Evolutionary conservation across 1,140 invertebrate species (phyloP), one percentile per base, ranked within the genome.

Genomic region (Copidosoma floridanum): DNA sequence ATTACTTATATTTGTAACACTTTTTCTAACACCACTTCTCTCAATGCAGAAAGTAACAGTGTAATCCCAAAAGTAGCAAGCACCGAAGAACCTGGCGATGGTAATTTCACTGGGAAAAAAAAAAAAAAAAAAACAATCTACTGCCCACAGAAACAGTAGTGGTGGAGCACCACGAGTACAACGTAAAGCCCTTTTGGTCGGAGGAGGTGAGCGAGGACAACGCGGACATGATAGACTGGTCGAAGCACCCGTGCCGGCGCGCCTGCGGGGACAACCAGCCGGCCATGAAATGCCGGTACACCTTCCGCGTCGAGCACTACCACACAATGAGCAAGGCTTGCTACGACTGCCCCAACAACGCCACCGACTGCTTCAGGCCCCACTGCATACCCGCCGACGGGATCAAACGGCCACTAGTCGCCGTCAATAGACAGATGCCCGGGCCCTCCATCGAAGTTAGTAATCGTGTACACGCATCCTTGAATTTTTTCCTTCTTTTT

Each of bases 241-340:
- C 14, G 1, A 5, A 10, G 8, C 58, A 61, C 26, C 78, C 81
- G 4, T 89, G 87, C 70, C 67, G 72, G 12, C 77, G 87, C 57
- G 65, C 65, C 26, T 89, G 88, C 68, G 62, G 66, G 41, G 72
- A 75, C 24, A 81, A 80, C 52, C 81, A 72, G 1, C 69, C 81
- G 16, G 81, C 84, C 2, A 86, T 85, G 84, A 78, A 82, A 8
- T 92, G 91, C 65, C 74, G 82, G 46, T 93, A 91, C 70, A 77
- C 83, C 52, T 92, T 92, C 67, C 77, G 81, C 38, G 67, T 92
- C 0, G 92, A 94, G 73, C 87, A 85, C 82, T 94, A 94, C 75
- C 83, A 88, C 48, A 89, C 90, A 1, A 85, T 94, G 84, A 91
- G 89, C 69, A 93, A 93, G 74, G 93, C 93, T 1, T 97, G 94